phyloP scores from a whole-genome alignment of 2,888 invertebrate genomes.

The Palloptera scutellata region DNA sequence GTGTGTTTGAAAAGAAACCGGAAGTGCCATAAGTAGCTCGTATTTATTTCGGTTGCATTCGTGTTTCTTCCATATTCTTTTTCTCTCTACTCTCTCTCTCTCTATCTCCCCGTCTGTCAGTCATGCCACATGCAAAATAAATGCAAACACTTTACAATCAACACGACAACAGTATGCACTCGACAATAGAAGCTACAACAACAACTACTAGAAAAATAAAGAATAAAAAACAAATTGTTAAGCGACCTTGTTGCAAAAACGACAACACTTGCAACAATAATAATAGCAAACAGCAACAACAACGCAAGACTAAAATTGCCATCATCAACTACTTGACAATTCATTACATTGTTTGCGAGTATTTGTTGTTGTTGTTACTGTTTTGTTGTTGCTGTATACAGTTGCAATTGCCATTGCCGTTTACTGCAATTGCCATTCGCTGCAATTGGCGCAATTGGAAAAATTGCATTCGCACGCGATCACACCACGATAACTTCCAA shows the following conservation, averaged over 20 bases:
- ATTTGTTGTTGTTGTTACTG: constrained; percentile 30
- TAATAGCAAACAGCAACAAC: constrained; percentile 31
- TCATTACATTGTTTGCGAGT: constrained; percentile 53
- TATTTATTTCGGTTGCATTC: constrained; percentile 13
- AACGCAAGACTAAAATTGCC: constrained; percentile 45
- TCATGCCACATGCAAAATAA: constrained; percentile 10
- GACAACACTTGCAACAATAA: constrained; percentile 17
- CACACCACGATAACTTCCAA: constrained; percentile 24
- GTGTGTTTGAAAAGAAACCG: neutral
- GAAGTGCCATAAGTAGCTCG: constrained; percentile 20
- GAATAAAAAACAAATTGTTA: constrained; percentile 1
- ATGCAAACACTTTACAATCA: constrained; percentile 15
- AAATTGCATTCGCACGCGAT: constrained; percentile 42
- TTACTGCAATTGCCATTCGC: constrained; percentile 4
- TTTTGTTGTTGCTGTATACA: neutral
- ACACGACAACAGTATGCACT: constrained; percentile 12
- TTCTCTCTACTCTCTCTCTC: neutral
- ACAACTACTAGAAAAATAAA: constrained; percentile 28
- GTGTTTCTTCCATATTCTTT: constrained; percentile 9
- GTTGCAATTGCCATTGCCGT: neutral
- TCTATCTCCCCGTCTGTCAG: neutral
- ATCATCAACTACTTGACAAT: constrained; percentile 53
- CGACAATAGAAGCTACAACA: constrained; percentile 22
- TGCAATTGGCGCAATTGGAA: neutral
- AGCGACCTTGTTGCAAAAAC: constrained; percentile 26